phyloP scores from a whole-genome alignment of 2,797 vertebrate species.

The Anabacerthia variegaticeps region DNA sequence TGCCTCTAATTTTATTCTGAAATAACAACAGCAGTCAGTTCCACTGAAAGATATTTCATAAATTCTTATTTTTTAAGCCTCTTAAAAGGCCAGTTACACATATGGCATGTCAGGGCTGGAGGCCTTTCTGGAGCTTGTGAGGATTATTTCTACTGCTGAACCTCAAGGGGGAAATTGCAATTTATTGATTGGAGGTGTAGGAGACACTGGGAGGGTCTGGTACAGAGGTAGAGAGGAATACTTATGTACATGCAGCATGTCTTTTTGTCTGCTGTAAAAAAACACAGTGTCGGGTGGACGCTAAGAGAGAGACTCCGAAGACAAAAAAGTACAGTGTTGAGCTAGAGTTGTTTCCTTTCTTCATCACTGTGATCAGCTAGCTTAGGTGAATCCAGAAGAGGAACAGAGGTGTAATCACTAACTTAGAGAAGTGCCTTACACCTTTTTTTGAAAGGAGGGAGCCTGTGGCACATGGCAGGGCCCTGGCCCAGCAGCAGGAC shows the following conservation, averaged over 20 bases:
- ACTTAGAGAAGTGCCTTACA: neutral
- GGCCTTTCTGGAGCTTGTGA: neutral
- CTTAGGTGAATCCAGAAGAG: neutral
- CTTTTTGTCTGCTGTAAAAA: neutral
- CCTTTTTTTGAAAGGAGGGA: neutral
- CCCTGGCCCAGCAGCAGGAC: neutral
- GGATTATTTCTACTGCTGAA: neutral
- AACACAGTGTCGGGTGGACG: fast-evolving
- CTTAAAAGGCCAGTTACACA: constrained; percentile 14
- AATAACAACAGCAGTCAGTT: neutral
- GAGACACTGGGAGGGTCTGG: neutral
- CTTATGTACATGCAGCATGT: fast-evolving
- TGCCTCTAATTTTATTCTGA: neutral
- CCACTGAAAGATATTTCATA: neutral
- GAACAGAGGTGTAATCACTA: neutral
- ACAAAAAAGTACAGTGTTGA: neutral
- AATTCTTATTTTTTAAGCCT: constrained; percentile 15
- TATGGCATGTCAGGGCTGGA: neutral
- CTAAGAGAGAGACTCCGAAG: neutral
- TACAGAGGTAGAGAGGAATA: neutral
- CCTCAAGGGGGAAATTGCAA: neutral
- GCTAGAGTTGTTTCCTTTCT: neutral
- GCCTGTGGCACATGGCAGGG: neutral
- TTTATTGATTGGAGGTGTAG: neutral
- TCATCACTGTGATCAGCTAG: neutral